Evolutionary conservation across 1,140 invertebrate species (phyloP).

Genomic region (Tetraneura akinire): DNA sequence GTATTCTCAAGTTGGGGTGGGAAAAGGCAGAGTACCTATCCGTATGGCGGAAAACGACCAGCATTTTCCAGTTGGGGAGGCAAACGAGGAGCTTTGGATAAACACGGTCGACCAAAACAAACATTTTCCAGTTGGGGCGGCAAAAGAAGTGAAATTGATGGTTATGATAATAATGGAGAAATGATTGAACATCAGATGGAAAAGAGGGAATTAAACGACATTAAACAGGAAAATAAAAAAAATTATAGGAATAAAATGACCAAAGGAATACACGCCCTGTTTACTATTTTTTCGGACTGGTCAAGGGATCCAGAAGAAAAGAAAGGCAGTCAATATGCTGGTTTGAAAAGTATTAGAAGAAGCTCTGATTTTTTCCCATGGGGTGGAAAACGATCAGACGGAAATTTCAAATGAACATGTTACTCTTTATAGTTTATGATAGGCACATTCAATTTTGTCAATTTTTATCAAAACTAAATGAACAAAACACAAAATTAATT

Average conservation of each 20-base stretch:
- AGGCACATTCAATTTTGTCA: conserved; percentile 18
- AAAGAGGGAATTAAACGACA: conserved; percentile 3
- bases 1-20: conserved; percentile 52
- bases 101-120: conserved; percentile 54
- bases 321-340: conserved; percentile 27
- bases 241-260: conserved; percentile 48
- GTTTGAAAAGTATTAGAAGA: conserved; percentile 41
- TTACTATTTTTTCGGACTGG: conserved; percentile 50
- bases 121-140: conserved; percentile 55
- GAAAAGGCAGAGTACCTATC: conserved; percentile 52
- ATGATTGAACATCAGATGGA: conserved; percentile 13
- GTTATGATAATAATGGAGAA: conserved; percentile 33
- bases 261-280: conserved; percentile 35
- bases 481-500: neutral
- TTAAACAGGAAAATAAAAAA: conserved; percentile 27
- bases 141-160: conserved; percentile 43
- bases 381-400: conserved; percentile 54
- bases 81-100: conserved; percentile 53
- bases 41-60: conserved; percentile 53
- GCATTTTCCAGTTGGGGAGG: conserved; percentile 54
- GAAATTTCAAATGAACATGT: conserved; percentile 20
- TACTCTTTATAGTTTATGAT: conserved; percentile 33
- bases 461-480: neutral
- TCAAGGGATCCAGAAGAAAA: conserved; percentile 33
- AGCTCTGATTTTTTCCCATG: conserved; percentile 54